Conservation (phyloP, 92 coral and sea anemone species). For the Porites divaricata region DNA sequence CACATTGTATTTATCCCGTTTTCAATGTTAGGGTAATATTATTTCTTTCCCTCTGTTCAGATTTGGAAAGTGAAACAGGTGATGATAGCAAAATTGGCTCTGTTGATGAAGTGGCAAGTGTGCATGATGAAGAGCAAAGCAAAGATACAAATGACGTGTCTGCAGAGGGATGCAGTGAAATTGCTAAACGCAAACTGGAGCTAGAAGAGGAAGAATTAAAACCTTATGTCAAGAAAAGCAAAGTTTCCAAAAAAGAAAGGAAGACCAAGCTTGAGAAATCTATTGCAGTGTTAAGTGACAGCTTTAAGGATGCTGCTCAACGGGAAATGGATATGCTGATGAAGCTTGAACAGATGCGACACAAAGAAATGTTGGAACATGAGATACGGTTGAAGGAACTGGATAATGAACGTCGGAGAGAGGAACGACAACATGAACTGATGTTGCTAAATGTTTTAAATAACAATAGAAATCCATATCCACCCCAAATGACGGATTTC, state of each 20-base stretch:
- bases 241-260: neutral
- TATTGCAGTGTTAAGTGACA: neutral
- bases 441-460: no score
- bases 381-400: no score
- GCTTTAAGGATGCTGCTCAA: neutral
- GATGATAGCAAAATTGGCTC: neutral
- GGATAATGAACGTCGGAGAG: no score
- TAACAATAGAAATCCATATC: no score
- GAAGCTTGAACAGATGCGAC: no score
- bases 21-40: slow-evolving; percentile 10
- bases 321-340: no score
- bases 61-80: slow-evolving; percentile 21
- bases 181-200: neutral
- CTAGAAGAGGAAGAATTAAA: neutral
- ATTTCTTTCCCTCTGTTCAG: slow-evolving; percentile 16
- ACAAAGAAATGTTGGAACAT: no score
- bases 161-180: neutral
- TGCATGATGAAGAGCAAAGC: no score
- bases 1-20: slow-evolving; percentile 14
- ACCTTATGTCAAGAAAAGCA: neutral
- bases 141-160: no score
- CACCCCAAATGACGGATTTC: no score
- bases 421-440: no score
- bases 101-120: no score
- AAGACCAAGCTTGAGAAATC: neutral